These are phyloP conservation scores for Tenthredo scrophulariae DNA, from an alignment of 2,888 invertebrate genomes.

Conservation along the genomic window DNA sequence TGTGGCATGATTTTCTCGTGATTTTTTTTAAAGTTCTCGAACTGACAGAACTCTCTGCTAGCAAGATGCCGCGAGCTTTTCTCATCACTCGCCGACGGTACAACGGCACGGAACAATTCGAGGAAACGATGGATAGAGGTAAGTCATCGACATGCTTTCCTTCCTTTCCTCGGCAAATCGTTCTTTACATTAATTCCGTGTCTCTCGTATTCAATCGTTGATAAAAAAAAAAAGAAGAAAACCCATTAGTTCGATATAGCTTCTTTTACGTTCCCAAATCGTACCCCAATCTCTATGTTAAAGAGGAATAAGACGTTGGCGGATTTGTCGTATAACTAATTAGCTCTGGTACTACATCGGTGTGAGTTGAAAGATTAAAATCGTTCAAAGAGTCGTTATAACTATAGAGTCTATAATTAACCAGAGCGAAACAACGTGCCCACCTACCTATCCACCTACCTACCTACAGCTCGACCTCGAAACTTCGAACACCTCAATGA, in stretches of 20 bases:
- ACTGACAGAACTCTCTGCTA: slow-evolving; percentile 4
- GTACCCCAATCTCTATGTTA: background rate
- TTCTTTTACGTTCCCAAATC: background rate
- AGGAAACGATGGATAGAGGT: slow-evolving; percentile 70
- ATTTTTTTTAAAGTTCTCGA: slow-evolving; percentile 54
- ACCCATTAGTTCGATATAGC: background rate
- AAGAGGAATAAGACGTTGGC: background rate
- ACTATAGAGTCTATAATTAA: slow-evolving; percentile 24
- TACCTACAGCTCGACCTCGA: slow-evolving; percentile 38
- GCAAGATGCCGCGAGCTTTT: slow-evolving; percentile 83
- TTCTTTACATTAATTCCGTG: background rate
- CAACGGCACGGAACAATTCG: slow-evolving; percentile 73
- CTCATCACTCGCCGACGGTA: slow-evolving; percentile 83
- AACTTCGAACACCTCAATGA: slow-evolving; percentile 50
- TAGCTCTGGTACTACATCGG: background rate
- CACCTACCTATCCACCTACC: background rate
- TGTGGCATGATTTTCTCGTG: slow-evolving; percentile 57
- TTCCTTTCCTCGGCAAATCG: background rate
- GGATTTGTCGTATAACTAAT: background rate
- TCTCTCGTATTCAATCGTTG: background rate
- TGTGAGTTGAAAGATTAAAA: slow-evolving; percentile 23
- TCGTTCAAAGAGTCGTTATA: slow-evolving; percentile 6
- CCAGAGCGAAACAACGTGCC: slow-evolving; percentile 45
- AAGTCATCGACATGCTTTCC: background rate
- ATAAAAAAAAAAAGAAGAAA: background rate